Base-by-base conservation (phyloP, 2,888 invertebrate genomes). In the Dinocampus coccinellae region DNA sequence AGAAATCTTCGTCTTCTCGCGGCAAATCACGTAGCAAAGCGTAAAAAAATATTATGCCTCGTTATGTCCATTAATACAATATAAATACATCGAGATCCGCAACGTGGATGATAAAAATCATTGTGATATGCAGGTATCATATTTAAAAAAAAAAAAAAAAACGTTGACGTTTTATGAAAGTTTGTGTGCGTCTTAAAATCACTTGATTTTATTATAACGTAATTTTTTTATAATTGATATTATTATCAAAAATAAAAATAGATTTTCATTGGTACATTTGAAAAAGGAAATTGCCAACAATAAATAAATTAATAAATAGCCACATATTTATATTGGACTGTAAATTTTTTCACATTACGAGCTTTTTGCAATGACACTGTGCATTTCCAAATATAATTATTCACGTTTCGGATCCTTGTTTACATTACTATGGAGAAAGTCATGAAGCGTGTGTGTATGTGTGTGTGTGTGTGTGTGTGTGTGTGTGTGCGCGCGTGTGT, bases 1-100 rank as follows among this genome's bases (percentile, higher is more conserved):
- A 85, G 64, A 85, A 85, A 69, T 65, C 47, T 47, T 47, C 47
- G 47, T 47, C 83, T 66, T 74, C 84, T 36, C 85, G 86, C 74
- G 86, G 86, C 79, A 86, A 85, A 72, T 82, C 84, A 72, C 86
- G 85, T 70, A 82, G 84, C 72, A 81, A 85, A 76, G 82, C 84
- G 81, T 86, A 86, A 86, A 78, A 82, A 39, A 16, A 66, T 65
- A 66, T 57, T 34, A 64, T 64, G 47, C 47, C 47, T 16, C 47
- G 47, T 47, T 47, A 16, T 52, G 52, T 47, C 33, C 47, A 64
- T 52, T 47, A 64, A 16, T 47, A 7, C 16, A 52, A 65, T 70
- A 64, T 60, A 62, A 71, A 62, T 55, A 55, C 66, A 62, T 34
- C 16, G 57, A 66, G 70, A 71, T 71, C 61, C 78, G 75, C 77